These are phyloP conservation scores for Alentia gelatinosa DNA, from an alignment of 2,888 invertebrate genomes.

Conservation along the genomic window DNA sequence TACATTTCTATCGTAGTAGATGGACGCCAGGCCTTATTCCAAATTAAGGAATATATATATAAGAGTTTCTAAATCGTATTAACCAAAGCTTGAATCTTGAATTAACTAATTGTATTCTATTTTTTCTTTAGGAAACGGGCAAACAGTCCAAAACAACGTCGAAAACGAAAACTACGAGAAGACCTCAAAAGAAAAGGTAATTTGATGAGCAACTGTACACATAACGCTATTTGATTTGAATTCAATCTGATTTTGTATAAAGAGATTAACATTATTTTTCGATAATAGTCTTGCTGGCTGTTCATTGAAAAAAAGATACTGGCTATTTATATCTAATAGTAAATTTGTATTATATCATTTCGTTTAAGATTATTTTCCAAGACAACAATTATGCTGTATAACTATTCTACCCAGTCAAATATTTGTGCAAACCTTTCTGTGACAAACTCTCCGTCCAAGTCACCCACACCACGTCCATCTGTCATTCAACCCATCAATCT, in stretches of 20 bases:
- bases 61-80: no score
- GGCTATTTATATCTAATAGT: not conserved
- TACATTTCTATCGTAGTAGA: no score
- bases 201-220: not conserved
- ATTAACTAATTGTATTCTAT: not conserved
- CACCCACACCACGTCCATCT: no score
- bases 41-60: no score
- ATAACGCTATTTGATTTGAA: not conserved
- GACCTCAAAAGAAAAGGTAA: conserved; percentile 14
- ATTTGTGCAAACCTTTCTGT: no score
- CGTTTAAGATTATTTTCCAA: no score
- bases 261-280: not conserved
- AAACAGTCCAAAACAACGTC: conserved; percentile 20
- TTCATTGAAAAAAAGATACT: not conserved
- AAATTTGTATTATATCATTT: not conserved
- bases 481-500: no score
- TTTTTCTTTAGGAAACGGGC: not conserved
- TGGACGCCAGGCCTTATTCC: no score
- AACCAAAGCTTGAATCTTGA: no score
- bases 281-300: not conserved
- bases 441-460: no score
- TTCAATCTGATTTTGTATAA: not conserved
- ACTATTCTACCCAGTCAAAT: no score
- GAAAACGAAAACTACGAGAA: not conserved
- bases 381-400: no score